phyloP scores from a whole-genome alignment of 2,888 invertebrate species.

The Ornithoptera priamus region DNA sequence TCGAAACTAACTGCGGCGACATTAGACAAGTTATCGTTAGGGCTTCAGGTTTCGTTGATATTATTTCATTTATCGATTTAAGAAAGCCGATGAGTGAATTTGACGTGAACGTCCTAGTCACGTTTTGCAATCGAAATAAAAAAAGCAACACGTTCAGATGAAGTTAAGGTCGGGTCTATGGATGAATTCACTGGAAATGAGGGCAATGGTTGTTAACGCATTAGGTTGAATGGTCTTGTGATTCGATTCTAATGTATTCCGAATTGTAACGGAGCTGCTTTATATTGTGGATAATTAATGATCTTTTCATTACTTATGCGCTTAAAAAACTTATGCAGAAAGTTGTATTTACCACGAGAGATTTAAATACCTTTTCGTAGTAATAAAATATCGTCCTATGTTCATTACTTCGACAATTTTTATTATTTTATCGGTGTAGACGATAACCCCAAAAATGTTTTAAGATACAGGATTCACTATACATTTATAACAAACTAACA shows the following conservation, averaged over 20 bases:
- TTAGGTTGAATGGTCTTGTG: conserved; percentile 14
- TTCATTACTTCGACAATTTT: no score
- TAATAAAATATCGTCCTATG: no score
- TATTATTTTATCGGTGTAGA: no score
- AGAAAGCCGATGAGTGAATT: conserved; percentile 4
- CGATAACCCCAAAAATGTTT: no score
- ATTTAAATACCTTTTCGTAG: no score
- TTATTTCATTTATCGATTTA: conserved; percentile 5
- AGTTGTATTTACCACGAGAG: not conserved
- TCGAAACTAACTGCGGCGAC: conserved; percentile 12
- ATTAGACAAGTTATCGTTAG: conserved; percentile 6
- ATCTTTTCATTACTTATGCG: conserved; percentile 3
- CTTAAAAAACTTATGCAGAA: not conserved
- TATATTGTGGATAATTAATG: not conserved
- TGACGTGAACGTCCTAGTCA: conserved; percentile 14
- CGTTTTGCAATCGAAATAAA: conserved; percentile 12
- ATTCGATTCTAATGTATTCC: conserved; percentile 9
- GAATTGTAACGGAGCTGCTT: conserved; percentile 17
- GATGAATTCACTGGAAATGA: conserved; percentile 25
- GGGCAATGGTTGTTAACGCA: conserved; percentile 27
- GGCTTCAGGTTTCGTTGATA: not conserved
- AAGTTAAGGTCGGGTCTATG: conserved; percentile 24
- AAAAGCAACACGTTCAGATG: conserved; percentile 25
- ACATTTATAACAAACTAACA: no score
- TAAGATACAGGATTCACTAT: no score